phyloP scores from a whole-genome alignment of 1,140 invertebrate species.

The Onthophagus taurus region DNA sequence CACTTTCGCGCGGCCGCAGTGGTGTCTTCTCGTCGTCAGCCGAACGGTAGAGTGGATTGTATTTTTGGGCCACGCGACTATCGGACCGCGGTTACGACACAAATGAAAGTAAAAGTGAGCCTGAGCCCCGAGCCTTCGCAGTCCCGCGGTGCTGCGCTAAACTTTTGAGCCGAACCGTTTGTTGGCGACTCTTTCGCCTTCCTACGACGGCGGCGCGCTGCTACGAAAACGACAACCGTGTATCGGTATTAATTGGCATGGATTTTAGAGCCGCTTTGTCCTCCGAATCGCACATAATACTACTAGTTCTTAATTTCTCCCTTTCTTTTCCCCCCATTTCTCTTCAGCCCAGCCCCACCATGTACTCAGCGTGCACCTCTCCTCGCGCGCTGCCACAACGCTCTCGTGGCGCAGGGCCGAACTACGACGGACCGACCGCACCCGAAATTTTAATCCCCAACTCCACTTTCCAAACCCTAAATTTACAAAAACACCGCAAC shows the following conservation, averaged over 20 bases:
- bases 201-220: too few species aligned
- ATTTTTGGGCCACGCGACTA: constrained; percentile 36
- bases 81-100: constrained; percentile 33
- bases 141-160: constrained; percentile 11
- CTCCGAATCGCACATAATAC: constrained; percentile 32
- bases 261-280: constrained; percentile 21
- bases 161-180: too few species aligned
- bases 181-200: too few species aligned
- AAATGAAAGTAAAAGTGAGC: constrained; percentile 40
- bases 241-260: constrained; percentile 3
- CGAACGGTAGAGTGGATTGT: constrained; percentile 31
- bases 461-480: too few species aligned
- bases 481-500: too few species aligned
- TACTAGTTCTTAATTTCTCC: constrained; percentile 37
- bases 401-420: too few species aligned
- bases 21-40: constrained; percentile 22
- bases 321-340: constrained; percentile 39
- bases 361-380: too few species aligned
- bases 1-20: constrained; percentile 10
- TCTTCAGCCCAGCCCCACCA: constrained; percentile 27
- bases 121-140: constrained; percentile 31
- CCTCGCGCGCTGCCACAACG: too few species aligned
- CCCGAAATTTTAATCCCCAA: too few species aligned
- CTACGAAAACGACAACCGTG: too few species aligned
- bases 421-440: too few species aligned